Evolutionary conservation across 2,113 vertebrate genomes (phyloP).

Genomic region (Cygnus atratus): DNA sequence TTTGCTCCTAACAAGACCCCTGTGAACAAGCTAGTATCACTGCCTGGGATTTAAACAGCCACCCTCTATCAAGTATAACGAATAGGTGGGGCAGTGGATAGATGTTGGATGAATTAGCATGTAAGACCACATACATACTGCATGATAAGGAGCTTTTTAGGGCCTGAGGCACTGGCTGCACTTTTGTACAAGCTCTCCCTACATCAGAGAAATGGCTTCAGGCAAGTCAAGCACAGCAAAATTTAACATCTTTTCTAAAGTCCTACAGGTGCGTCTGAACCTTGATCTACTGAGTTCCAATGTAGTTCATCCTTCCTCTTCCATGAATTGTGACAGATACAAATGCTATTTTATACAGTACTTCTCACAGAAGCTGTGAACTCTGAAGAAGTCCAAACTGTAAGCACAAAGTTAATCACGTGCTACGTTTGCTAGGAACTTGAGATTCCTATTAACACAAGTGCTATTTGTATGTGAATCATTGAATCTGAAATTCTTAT

Average conservation of each 20-base stretch:
- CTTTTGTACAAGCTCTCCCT: not conserved
- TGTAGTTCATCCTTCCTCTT: not conserved
- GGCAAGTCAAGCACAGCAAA: not conserved
- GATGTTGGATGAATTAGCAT: not conserved
- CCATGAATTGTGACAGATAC: not conserved
- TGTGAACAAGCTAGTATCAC: not conserved
- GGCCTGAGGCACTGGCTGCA: not conserved
- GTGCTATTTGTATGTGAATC: not conserved
- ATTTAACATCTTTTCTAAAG: not conserved
- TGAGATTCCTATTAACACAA: not conserved
- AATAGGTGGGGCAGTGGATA: not conserved
- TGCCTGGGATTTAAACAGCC: not conserved
- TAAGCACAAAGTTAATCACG: not conserved
- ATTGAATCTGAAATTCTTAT: not conserved
- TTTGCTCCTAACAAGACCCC: not conserved
- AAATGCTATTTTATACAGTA: not conserved
- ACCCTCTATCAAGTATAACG: not conserved
- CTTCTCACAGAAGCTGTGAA: not conserved
- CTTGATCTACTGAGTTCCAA: not conserved
- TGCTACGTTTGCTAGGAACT: not conserved
- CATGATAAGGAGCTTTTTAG: not conserved
- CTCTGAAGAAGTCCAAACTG: not conserved
- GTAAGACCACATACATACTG: not conserved
- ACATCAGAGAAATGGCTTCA: not conserved
- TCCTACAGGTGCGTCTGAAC: not conserved